Evolutionary conservation across 2,797 vertebrate species (phyloP).

Genomic region (Platyrinchus mystaceus): DNA sequence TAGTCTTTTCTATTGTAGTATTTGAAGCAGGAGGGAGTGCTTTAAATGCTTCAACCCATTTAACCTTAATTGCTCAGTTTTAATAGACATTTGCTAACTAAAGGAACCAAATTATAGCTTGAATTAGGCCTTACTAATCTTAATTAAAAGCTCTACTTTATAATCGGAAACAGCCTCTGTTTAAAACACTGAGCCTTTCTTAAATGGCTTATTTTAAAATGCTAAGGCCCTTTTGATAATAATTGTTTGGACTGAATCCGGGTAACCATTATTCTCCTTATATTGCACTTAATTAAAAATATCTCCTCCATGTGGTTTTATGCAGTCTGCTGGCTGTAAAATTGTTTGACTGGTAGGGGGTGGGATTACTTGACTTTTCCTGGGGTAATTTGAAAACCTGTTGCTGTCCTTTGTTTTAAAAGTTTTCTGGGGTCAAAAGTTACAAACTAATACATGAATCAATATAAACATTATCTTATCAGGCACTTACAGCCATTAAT

Average conservation of each 20-base stretch:
- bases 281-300: slow-evolving; percentile 49
- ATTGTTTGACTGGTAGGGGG: background rate
- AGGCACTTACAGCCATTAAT: slow-evolving; percentile 28
- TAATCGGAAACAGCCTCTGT: slow-evolving; percentile 73
- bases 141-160: slow-evolving; percentile 77
- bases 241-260: slow-evolving; percentile 40
- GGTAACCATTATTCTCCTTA: slow-evolving; percentile 21
- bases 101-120: slow-evolving; percentile 77
- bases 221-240: slow-evolving; percentile 42
- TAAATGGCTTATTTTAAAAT: slow-evolving; percentile 69
- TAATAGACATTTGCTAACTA: slow-evolving; percentile 75
- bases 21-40: slow-evolving; percentile 39
- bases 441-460: slow-evolving; percentile 36
- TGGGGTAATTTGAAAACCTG: slow-evolving; percentile 48
- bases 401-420: slow-evolving; percentile 29
- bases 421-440: slow-evolving; percentile 45
- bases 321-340: slow-evolving; percentile 56
- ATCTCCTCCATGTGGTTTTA: slow-evolving; percentile 57
- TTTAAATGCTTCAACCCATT: slow-evolving; percentile 76
- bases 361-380: slow-evolving; percentile 48
- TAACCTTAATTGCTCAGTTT: slow-evolving; percentile 77
- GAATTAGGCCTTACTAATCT: slow-evolving; percentile 76
- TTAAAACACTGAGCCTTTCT: slow-evolving; percentile 56
- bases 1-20: slow-evolving; percentile 43
- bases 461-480: background rate